phyloP scores from a whole-genome alignment of 2,888 invertebrate species.

The Dicyrtomina minuta region DNA sequence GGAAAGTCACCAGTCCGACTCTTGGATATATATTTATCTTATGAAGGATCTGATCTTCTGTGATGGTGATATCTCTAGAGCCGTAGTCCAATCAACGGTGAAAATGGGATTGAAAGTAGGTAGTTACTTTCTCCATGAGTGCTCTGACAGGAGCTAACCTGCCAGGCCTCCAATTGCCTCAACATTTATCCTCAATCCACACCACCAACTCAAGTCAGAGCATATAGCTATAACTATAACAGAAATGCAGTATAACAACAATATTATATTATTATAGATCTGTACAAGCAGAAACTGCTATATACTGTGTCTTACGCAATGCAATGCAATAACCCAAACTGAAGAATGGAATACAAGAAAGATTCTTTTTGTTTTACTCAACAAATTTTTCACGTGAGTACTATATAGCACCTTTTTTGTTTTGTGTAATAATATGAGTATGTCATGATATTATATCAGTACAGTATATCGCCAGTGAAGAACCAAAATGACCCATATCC shows the following conservation, averaged over 20 bases:
- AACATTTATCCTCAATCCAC: neutral
- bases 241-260: too few relatives aligned
- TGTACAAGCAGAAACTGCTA: neutral
- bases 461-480: too few relatives aligned
- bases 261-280: too few relatives aligned
- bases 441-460: too few relatives aligned
- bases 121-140: constrained; percentile 17
- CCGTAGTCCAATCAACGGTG: constrained; percentile 38
- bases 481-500: too few relatives aligned
- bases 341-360: neutral
- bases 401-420: too few relatives aligned
- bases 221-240: neutral
- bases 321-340: neutral
- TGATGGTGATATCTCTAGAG: constrained; percentile 36
- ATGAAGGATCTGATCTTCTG: constrained; percentile 41
- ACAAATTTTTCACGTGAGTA: too few relatives aligned
- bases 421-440: too few relatives aligned
- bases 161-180: constrained; percentile 1
- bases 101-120: constrained; percentile 34
- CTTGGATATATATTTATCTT: constrained; percentile 30
- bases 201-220: neutral
- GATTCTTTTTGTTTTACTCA: neutral
- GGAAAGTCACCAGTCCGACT: neutral
- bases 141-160: neutral
- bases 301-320: too few relatives aligned